Evolutionary conservation across 2,113 vertebrate species (phyloP), one percentile per base, ranked within the genome.

Genomic region (Spea bombifrons): DNA sequence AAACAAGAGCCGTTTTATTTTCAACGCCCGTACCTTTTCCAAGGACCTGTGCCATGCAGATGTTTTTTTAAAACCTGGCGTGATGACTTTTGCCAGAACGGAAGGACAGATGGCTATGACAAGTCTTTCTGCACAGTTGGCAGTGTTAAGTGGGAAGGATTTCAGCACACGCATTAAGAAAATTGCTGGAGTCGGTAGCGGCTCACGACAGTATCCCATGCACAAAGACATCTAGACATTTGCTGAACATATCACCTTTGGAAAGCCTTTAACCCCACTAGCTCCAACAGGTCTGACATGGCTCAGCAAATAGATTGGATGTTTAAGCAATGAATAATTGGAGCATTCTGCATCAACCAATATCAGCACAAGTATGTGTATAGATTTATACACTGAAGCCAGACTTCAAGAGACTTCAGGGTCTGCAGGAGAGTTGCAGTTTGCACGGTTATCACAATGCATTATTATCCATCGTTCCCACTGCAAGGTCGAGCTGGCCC

Each of bases 161-260:
- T 76, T 69, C 45, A 69, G 46, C 75, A 76, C 44, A 49, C 46
- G 45, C 75, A 76, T 76, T 76, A 76, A 46, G 66, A 76, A 76
- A 69, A 69, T 75, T 66, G 64, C 74, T 75, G 61, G 75, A 68
- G 44, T 76, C 44, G 61, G 75, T 48, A 69, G n/a, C 75, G 49
- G 75, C 50, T 75, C 43, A 75, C 46, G 65, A 75, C 47, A 74
- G 45, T 50, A 66, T 17, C 75, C 15, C 30, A 55, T n/a, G 44
- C 44, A 68, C 30, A 76, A 49, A 67, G 73, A 75, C 73, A n/a
- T 75, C 16, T 13, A 66, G 9, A 61, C 15, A n/a, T 10, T 53
- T 30, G 30, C 30, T 53, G 55, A 75, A 75, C 30, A 55, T 46
- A 55, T 75, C 74, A 75, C 74, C 64, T 66, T 75, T 13, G 61